phyloP scores from a whole-genome alignment of 2,797 vertebrate species.

The Paramormyrops hopkinsi region DNA sequence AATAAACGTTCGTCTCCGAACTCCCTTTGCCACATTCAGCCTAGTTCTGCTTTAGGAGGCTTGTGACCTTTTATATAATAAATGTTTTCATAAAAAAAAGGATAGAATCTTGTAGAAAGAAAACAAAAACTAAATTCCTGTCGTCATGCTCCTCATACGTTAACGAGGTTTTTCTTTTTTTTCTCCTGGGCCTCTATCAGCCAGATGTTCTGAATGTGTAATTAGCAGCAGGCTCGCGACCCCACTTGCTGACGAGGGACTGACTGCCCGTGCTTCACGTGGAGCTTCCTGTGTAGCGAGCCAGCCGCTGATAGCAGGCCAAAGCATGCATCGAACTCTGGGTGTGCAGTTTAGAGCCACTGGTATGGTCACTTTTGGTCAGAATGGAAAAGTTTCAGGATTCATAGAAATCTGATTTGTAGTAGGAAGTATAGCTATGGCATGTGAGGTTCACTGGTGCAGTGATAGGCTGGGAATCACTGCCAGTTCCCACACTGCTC shows the following conservation, averaged over 20 bases:
- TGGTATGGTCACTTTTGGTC: not conserved
- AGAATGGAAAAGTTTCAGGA: not conserved
- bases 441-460: not conserved
- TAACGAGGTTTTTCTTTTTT: not conserved
- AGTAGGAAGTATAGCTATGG: not conserved
- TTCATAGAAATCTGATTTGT: not conserved
- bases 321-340: not conserved
- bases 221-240: not conserved
- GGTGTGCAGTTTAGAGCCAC: not conserved
- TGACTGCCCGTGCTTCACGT: not conserved
- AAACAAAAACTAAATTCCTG: not conserved
- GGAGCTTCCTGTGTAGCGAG: not conserved
- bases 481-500: not conserved
- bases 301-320: not conserved
- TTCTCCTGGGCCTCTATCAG: not conserved
- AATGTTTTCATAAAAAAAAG: conserved; percentile 15
- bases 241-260: not conserved
- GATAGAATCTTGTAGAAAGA: not conserved
- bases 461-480: not conserved
- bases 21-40: not conserved
- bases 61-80: conserved; percentile 12
- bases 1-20: not conserved
- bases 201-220: not conserved
- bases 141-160: not conserved
- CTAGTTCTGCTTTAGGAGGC: not conserved